Base-by-base conservation (phyloP, 2,797 vertebrate genomes). In the Rhyacichthys aspro region DNA sequence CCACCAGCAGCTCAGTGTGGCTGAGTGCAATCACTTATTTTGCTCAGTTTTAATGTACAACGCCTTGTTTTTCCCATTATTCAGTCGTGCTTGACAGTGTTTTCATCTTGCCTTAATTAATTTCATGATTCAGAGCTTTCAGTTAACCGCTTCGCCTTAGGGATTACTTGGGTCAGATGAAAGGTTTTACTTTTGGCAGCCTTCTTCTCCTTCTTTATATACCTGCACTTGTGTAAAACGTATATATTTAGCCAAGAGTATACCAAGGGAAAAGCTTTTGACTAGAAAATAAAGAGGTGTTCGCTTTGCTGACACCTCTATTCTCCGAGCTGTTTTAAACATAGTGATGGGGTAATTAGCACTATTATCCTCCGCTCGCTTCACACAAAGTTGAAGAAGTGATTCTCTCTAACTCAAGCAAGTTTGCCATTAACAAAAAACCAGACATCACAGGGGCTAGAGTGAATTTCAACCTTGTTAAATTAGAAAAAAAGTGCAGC, bases 81-180 rank as follows among this genome's bases (percentile, higher is more conserved):
- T 86, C 74, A 79, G 44, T 7, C 46, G 55, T 38, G 67, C 78
- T 76, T 72, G 59, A 70, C 79, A 61, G 63, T 66, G 70, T 72
- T 84, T 83, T 81, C 74, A 65, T 76, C 52, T 54, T 2, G 1
- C 66, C 48, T 72, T 81, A 76, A 89, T 89, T 82, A 78, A 87
- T 79, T 84, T 85, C 72, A 72, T 64, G 82, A 87, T 73, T 76
- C 66, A 81, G 55, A 80, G 79, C 72, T 79, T 83, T 79, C 69
- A 52, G 62, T 81, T 73, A 60, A 59, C 66, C 53, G 64, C 63
- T 46, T 74, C 8, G 43, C 75, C 81, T 63, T 56, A 47, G 68
- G 73, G 70, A 83, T 83, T 74, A 81, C 79, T 56, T 58, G 73
- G 63, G 54, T 76, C 58, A 79, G 53, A 67, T 74, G 56, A 62